Evolutionary conservation across 1,140 invertebrate genomes (phyloP).

Genomic region (Melitaea cinxia): DNA sequence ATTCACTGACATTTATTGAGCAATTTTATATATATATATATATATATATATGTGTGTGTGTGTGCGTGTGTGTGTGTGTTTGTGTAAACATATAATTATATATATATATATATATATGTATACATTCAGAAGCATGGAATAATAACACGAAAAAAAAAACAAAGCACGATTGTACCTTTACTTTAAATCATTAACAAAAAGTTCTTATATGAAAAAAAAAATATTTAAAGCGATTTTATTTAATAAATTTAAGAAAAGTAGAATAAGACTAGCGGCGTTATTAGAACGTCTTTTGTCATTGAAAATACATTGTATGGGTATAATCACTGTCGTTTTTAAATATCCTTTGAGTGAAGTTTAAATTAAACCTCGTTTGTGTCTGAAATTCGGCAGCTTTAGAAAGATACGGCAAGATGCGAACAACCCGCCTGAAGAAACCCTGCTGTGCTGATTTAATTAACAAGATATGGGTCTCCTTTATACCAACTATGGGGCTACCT

Average conservation of each 20-base stretch:
- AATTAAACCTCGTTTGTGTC: slow-evolving; percentile 70
- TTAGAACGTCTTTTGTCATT: slow-evolving; percentile 34
- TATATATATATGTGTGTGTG: no score
- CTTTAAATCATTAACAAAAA: no score
- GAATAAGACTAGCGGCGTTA: neutral
- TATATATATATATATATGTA: no score
- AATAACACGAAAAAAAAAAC: no score
- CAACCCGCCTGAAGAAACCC: slow-evolving; percentile 61
- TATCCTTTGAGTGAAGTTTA: slow-evolving; percentile 65
- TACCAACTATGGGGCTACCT: slow-evolving; percentile 56
- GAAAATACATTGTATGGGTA: slow-evolving; percentile 47
- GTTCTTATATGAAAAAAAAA: no score
- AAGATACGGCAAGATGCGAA: slow-evolving; percentile 58
- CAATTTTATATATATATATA: no score
- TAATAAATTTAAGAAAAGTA: neutral
- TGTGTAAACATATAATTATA: no score
- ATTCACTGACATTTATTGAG: no score
- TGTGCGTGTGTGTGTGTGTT: no score
- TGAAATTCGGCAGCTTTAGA: slow-evolving; percentile 71
- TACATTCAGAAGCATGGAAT: no score
- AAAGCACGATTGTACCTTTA: no score
- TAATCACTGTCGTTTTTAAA: slow-evolving; percentile 56
- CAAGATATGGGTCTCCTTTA: slow-evolving; percentile 78
- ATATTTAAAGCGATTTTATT: neutral
- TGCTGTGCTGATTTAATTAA: slow-evolving; percentile 79